Evolutionary conservation across 23 tunicate species (phyloP), one percentile per base, ranked within the genome.

Genomic region (Trididemnum nubilum): DNA sequence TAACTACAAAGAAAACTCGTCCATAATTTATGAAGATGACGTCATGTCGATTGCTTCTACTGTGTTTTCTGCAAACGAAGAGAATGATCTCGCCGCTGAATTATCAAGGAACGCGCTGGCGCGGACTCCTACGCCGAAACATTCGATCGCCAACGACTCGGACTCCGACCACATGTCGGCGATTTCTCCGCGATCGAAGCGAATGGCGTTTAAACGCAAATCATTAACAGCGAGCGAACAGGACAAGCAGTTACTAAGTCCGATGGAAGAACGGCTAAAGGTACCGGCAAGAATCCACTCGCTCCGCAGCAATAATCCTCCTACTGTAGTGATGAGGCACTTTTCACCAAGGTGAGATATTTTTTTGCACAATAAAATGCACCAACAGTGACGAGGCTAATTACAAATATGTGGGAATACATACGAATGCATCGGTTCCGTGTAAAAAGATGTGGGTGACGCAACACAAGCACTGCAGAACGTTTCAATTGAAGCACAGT

Each of bases 321-420:
- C 91, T 51, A 9, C 69, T 15, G 88, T 89, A 23, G 77, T 61
- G 5, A 83, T 79, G 81, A 33, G 94, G 52, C 73, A 77, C 25
- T 1, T 36, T 2, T 88, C 94, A 0, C 94, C 94, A 28, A 59
- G 84, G 94, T 83, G 29, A 74, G 15, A 9, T 44, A 44, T 44
- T 44, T 44, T 37, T 61, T 61, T 61, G 5, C 5, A 50, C 12
- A 50, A n/a, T n/a, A n/a, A n/a, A n/a, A n/a, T n/a, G n/a, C n/a
- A n/a, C n/a, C n/a, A n/a, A n/a, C n/a, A n/a, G n/a, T n/a, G n/a
- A n/a, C n/a, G n/a, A n/a, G n/a, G n/a, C n/a, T n/a, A n/a, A n/a
- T n/a, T n/a, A n/a, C n/a, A n/a, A n/a, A n/a, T n/a, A n/a, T n/a
- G n/a, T n/a, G n/a, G n/a, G n/a, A n/a, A n/a, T n/a, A n/a, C n/a